Base-by-base conservation (phyloP, 2,113 vertebrate genomes). In the Equus quagga region DNA sequence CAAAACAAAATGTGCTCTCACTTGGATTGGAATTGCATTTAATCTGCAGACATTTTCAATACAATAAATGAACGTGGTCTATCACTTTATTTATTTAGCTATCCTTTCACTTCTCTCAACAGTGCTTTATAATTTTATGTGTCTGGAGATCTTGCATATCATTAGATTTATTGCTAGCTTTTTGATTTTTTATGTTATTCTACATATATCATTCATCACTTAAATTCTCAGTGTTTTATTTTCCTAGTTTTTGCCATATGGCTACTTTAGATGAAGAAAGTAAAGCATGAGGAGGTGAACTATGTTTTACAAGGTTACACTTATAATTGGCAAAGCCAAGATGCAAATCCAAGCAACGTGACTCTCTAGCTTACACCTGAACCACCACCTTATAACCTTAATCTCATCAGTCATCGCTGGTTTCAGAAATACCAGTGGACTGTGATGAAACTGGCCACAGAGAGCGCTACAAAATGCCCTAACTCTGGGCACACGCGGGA, bases 121-220 rank as follows among this genome's bases (percentile, higher is more conserved):
- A 72, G 58, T 80, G 56, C 26, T 72, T 62, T 54, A n/a, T 49
- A 87, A 87, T 36, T 36, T 58, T 49, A 10, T 73, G 15, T 44
- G 13, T 72, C 75, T 95, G 11, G 21, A 72, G 19, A 28, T 86
- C n/a, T 91, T 80, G 3, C 24, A 64, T 84, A 41, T 62, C 54
- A 28, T 79, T 86, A 62, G 15, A 44, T 64, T 75, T 80, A 54
- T 80, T 86, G 3, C 75, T 75, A 72, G 26, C 26, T 73, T 44
- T 94, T 94, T 80, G 11, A 56, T 46, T 90, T 54, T 94, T 95
- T 78, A 80, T 87, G 56, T 54, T 73, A 56, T 65, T 92, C 36
- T n/a, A 75, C 73, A 58, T 58, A 9, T 65, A 33, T 96, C 67
- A 65, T 46, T 75, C 88, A 58, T 49, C 36, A 36, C 58, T 88